These are phyloP conservation scores for Apis mellifera DNA, from an alignment of 1,140 invertebrate genomes.

Conservation along the genomic window Amel_HAv3.1 CM009941.2:11636501-11637000, in stretches of 20 bases:
- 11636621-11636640: neutral
- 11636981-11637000: no score
- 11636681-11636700: neutral
- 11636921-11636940: no score
- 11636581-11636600: neutral
- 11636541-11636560: constrained; percentile 7
- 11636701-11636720: neutral
- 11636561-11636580: no score
- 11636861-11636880: neutral
- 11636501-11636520: neutral
- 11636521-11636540: neutral
- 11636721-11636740: neutral
- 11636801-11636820: neutral
- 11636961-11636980: no score
- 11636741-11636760: no score
- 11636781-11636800: neutral
- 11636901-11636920: no score
- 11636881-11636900: no score
- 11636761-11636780: neutral
- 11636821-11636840: neutral
- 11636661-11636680: no score
- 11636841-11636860: no score
- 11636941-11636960: no score
- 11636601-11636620: no score
- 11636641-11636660: neutral